Conservation (phyloP, 2,797 vertebrate species). For the Acropternis orthonyx region DNA sequence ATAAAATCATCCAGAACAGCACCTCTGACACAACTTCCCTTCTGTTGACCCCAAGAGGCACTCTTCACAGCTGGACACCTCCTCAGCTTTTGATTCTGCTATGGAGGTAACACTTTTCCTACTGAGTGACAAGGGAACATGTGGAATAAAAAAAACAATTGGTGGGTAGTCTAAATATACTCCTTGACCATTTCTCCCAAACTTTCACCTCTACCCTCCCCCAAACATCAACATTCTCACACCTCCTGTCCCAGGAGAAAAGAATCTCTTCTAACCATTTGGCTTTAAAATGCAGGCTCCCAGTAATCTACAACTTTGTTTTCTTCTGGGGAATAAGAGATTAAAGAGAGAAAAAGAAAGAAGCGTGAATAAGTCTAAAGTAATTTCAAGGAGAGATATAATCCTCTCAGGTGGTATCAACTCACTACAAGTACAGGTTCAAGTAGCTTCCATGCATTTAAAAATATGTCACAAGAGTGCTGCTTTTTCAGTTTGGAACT, state of each 20-base stretch:
- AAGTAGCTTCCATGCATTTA: neutral
- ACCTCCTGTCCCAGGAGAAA: neutral
- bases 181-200: neutral
- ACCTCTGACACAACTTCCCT: neutral
- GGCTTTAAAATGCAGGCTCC: neutral
- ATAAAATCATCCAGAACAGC: neutral
- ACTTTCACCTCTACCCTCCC: neutral
- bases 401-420: neutral
- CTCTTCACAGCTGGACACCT: constrained; percentile 11
- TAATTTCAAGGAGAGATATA: neutral
- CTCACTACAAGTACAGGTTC: neutral
- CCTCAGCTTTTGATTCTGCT: neutral
- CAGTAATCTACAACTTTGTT: neutral
- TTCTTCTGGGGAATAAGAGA: neutral
- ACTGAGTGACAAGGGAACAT: neutral
- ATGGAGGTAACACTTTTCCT: neutral
- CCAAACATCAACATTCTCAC: neutral
- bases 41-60: neutral
- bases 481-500: neutral
- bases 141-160: neutral
- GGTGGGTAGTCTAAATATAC: constrained; percentile 22
- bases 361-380: neutral
- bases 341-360: neutral
- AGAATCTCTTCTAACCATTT: neutral
- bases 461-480: neutral